Percentiles rank a stretch among this genome's conserved stretches.
These are phyloP conservation scores for Hippolais icterina DNA, from an alignment of 2,113 vertebrate species.

Conservation along the genomic window DNA sequence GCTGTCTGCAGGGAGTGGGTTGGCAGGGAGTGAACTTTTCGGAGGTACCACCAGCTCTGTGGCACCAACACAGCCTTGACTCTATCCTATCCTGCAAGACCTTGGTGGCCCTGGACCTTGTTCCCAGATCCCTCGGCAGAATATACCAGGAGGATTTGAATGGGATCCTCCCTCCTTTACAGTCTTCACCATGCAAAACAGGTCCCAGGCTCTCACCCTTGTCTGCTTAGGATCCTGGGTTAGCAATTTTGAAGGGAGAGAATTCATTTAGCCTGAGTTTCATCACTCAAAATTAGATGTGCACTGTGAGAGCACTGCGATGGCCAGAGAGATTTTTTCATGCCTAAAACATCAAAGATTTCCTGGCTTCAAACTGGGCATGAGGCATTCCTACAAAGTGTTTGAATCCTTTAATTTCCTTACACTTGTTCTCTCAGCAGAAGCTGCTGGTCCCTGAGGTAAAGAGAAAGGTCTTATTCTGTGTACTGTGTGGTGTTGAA, in stretches of 20 bases:
- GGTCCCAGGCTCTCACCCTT: fast-evolving
- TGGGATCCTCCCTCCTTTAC: background rate
- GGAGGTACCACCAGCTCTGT: background rate
- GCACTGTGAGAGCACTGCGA: fast-evolving
- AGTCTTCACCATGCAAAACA: background rate
- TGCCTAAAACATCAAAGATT: background rate
- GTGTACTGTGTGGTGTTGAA: background rate
- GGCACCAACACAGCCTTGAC: background rate
- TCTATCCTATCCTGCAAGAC: fast-evolving
- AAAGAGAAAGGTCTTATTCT: background rate
- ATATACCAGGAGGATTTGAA: background rate
- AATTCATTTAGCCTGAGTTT: background rate
- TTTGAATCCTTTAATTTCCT: background rate
- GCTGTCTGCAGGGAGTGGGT: fast-evolving
- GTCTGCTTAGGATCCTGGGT: background rate
- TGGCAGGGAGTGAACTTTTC: background rate
- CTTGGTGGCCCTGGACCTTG: background rate
- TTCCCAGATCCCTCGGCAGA: background rate
- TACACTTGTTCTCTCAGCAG: background rate
- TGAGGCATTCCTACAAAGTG: background rate
- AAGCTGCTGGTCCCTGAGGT: background rate
- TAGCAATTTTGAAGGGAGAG: background rate
- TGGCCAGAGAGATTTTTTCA: background rate
- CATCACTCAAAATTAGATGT: background rate
- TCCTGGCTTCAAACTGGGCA: background rate